phyloP scores from a whole-genome alignment of 2,113 vertebrate genomes.

The Oryzias curvinotus region DNA sequence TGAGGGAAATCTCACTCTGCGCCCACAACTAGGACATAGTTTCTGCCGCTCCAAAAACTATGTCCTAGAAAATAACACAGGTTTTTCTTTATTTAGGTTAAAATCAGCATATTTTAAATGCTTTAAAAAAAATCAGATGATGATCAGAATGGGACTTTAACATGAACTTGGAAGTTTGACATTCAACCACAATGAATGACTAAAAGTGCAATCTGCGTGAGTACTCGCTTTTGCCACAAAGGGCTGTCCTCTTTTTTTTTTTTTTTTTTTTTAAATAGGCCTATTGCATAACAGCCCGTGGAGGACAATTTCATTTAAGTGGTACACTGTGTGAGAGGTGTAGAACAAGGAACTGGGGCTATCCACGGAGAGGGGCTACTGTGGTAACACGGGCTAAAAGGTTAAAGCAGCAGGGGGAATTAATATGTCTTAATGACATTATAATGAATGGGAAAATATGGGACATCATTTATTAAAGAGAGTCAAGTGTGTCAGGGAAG shows the following conservation, averaged over 20 bases:
- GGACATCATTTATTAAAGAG: conserved; percentile 79
- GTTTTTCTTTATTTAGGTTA: too few species aligned
- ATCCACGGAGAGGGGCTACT: conserved; percentile 48
- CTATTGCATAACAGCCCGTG: conserved; percentile 55
- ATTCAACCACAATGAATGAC: conserved; percentile 51
- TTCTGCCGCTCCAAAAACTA: too few species aligned
- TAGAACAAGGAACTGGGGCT: conserved; percentile 63
- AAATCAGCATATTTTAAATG: too few species aligned
- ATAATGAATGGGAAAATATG: conserved; percentile 81
- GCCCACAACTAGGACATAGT: too few species aligned
- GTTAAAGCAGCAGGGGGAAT: conserved; percentile 77
- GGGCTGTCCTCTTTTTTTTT: conserved; percentile 46
- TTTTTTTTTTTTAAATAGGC: conserved; percentile 60
- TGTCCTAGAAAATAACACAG: too few species aligned
- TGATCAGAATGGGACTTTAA: conserved; percentile 17
- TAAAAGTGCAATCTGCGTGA: conserved; percentile 24
- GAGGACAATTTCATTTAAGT: conserved; percentile 55
- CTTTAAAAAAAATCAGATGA: too few species aligned
- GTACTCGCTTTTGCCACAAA: conserved; percentile 7
- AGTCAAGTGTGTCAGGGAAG: conserved; percentile 79
- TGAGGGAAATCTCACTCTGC: too few species aligned
- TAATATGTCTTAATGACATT: conserved; percentile 81
- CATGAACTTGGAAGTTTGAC: conserved; percentile 61
- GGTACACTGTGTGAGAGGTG: conserved; percentile 55
- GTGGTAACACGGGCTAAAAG: conserved; percentile 67